These are phyloP conservation scores for Lipophrys pholis DNA, from an alignment of 2,113 vertebrate species.

Conservation along the genomic window DNA sequence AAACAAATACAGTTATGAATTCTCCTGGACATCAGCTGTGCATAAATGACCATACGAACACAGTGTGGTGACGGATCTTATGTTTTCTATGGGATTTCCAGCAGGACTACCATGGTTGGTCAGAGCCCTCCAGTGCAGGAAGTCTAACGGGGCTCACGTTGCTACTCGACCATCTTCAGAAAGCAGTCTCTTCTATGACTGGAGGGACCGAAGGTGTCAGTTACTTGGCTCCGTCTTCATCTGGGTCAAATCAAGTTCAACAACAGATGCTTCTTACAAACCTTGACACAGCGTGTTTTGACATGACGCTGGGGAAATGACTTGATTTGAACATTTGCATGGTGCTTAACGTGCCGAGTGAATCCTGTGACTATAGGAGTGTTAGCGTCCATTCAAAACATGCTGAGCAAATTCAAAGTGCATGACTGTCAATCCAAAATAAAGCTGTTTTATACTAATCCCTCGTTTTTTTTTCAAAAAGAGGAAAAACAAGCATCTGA, in stretches of 20 bases:
- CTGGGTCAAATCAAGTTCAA: constrained; percentile 79
- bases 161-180: constrained; percentile 64
- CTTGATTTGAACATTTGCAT: constrained; percentile 58
- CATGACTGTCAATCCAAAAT: constrained; percentile 24
- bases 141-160: constrained; percentile 62
- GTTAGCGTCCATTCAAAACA: constrained; percentile 8
- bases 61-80: constrained; percentile 52
- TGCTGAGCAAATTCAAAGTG: constrained; percentile 10
- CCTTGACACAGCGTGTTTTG: constrained; percentile 62
- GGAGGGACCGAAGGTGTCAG: constrained; percentile 66
- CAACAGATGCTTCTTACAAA: constrained; percentile 68
- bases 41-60: constrained; percentile 16
- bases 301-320: constrained; percentile 61
- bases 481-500: background rate
- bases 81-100: constrained; percentile 68
- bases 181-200: constrained; percentile 63
- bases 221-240: constrained; percentile 68
- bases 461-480: background rate
- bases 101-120: constrained; percentile 48
- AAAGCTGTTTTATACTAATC: constrained; percentile 22
- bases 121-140: constrained; percentile 54
- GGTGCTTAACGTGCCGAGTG: constrained; percentile 42
- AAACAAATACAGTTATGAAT: too few species aligned
- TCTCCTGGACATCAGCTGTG: too few species aligned
- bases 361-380: constrained; percentile 27